Conservation (phyloP, 2,113 vertebrate genomes). For the Saimiri boliviensis region DNA sequence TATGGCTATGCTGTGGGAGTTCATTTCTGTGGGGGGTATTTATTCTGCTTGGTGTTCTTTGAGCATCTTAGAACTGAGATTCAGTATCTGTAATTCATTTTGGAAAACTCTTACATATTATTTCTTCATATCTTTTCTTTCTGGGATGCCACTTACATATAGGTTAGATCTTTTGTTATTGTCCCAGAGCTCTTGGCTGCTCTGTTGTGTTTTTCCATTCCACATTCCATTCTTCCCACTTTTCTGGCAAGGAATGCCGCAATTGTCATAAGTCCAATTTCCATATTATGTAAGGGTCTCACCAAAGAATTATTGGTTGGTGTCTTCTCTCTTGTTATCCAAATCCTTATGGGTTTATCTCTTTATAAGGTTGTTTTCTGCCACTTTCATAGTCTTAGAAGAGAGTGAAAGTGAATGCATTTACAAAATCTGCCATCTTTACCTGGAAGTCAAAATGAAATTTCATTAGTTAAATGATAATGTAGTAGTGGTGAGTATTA, state of each 20-base stretch:
- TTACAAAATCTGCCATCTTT: not conserved
- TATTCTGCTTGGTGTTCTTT: not conserved
- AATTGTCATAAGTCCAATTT: not conserved
- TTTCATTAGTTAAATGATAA: not conserved
- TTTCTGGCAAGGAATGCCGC: not conserved
- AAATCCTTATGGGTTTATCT: not conserved
- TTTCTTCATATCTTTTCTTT: not conserved
- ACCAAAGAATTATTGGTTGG: not conserved
- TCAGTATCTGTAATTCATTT: not conserved
- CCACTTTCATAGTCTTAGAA: not conserved
- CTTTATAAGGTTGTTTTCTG: not conserved
- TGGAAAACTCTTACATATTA: not conserved
- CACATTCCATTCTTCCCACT: not conserved
- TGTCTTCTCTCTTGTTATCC: not conserved
- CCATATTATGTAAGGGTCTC: not conserved
- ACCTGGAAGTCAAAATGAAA: not conserved
- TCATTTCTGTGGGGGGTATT: not conserved
- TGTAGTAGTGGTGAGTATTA: not conserved
- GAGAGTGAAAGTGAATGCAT: not conserved
- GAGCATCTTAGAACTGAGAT: not conserved
- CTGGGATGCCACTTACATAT: not conserved
- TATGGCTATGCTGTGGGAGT: not conserved
- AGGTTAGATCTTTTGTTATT: not conserved
- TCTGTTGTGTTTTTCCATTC: not conserved
- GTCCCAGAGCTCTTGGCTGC: not conserved